Percentiles rank a stretch among this genome's conserved stretches.
Evolutionary conservation across 2,797 vertebrate genomes (phyloP).

Genomic region (Sebastiscus tertius): DNA sequence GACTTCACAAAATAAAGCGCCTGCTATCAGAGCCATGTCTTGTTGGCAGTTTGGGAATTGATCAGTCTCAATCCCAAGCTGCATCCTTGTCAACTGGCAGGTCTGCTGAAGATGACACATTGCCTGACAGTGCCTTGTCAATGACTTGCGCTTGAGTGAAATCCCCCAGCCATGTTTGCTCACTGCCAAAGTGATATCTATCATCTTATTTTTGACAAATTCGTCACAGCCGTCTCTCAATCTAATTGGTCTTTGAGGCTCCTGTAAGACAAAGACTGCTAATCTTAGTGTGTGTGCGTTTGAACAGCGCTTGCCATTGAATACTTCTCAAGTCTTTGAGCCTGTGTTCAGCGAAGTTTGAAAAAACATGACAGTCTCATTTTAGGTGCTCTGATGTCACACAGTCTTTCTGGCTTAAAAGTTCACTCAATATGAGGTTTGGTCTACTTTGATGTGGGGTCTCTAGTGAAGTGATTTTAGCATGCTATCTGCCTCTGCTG

Average conservation of each 20-base stretch:
- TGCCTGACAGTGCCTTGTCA: slow-evolving; percentile 78
- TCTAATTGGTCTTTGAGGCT: slow-evolving; percentile 79
- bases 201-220: slow-evolving; percentile 79
- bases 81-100: slow-evolving; percentile 75
- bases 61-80: slow-evolving; percentile 75
- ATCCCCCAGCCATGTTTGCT: slow-evolving; percentile 74
- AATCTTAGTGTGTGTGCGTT: slow-evolving; percentile 63
- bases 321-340: slow-evolving; percentile 70
- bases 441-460: slow-evolving; percentile 82
- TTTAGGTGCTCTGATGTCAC: slow-evolving; percentile 83
- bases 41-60: slow-evolving; percentile 79
- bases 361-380: slow-evolving; percentile 83
- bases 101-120: slow-evolving; percentile 77
- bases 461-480: slow-evolving; percentile 81
- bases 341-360: slow-evolving; percentile 66
- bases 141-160: slow-evolving; percentile 70
- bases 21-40: slow-evolving; percentile 64
- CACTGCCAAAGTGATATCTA: slow-evolving; percentile 68
- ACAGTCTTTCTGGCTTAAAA: slow-evolving; percentile 79
- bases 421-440: slow-evolving; percentile 80
- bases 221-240: slow-evolving; percentile 72
- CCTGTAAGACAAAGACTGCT: slow-evolving; percentile 76
- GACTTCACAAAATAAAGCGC: slow-evolving; percentile 64
- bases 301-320: slow-evolving; percentile 60
- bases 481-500: slow-evolving; percentile 77